Percentiles rank a stretch among this genome's conserved stretches.
phyloP scores from a whole-genome alignment of 2,888 invertebrate genomes.

The Oasisia sp. region DNA sequence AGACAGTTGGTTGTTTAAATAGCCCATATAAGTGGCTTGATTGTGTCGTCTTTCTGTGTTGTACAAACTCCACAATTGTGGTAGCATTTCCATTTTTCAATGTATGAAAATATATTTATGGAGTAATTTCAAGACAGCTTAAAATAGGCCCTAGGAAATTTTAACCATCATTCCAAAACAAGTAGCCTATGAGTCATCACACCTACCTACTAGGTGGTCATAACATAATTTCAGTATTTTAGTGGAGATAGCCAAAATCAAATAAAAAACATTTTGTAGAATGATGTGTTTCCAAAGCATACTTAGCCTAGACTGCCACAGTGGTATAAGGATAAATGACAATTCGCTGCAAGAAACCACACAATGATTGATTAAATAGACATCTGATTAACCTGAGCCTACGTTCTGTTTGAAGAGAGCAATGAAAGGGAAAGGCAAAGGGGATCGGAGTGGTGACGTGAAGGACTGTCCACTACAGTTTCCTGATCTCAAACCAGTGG shows the following conservation, averaged over 20 bases:
- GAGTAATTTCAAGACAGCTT: background rate
- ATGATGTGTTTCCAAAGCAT: background rate
- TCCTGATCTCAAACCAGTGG: constrained; percentile 64
- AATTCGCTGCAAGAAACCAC: background rate
- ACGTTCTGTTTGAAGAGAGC: background rate
- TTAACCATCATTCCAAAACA: background rate
- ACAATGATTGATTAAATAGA: background rate
- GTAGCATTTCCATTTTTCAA: too few species aligned
- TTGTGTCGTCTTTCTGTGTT: background rate
- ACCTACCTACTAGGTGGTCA: background rate
- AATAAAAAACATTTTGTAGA: background rate
- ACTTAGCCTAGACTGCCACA: background rate
- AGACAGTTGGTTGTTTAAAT: background rate
- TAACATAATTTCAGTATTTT: background rate
- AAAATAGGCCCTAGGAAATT: background rate
- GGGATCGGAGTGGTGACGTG: constrained; percentile 31
- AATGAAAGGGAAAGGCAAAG: constrained; percentile 48
- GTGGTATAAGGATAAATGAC: background rate
- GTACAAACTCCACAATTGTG: background rate
- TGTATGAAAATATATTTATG: too few species aligned
- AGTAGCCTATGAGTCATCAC: background rate
- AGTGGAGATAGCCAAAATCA: background rate
- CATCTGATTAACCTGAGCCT: background rate
- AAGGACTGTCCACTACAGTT: constrained; percentile 65
- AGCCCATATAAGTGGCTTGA: background rate